A percentile compares a stretch with the other conserved stretches of the same genome.
phyloP scores from a whole-genome alignment of 2,113 vertebrate genomes.

The Neogale vison region DNA sequence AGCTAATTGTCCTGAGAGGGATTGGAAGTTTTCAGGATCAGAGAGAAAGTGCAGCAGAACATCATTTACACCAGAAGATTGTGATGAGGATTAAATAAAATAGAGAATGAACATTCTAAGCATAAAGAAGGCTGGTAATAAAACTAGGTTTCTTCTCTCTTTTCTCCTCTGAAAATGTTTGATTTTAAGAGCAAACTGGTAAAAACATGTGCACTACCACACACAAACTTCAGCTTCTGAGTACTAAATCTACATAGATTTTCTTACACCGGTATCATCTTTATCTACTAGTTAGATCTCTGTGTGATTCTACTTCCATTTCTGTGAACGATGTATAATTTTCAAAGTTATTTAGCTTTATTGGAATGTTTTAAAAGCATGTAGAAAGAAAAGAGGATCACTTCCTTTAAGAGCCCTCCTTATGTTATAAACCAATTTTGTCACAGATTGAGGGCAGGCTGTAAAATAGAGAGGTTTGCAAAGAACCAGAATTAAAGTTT shows the following conservation, averaged over 20 bases:
- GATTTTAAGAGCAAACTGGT: neutral
- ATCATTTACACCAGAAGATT: neutral
- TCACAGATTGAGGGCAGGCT: neutral
- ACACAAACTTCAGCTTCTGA: neutral
- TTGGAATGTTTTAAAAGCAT: neutral
- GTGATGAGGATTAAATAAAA: neutral
- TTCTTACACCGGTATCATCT: neutral
- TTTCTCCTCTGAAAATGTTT: neutral
- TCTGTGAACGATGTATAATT: neutral
- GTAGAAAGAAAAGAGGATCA: neutral
- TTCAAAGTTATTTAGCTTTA: conserved; percentile 1
- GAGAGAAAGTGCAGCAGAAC: neutral
- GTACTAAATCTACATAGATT: neutral
- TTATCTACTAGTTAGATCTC: neutral
- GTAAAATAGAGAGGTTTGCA: neutral
- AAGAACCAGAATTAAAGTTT: neutral
- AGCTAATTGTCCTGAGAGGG: neutral
- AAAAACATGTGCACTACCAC: neutral
- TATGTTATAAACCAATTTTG: neutral
- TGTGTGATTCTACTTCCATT: neutral
- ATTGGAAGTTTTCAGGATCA: neutral
- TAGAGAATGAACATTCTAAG: neutral
- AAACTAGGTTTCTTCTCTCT: neutral
- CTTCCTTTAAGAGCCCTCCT: neutral
- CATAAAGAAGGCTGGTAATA: neutral